phyloP scores from a whole-genome alignment of 2,797 vertebrate species.

The Hipposideros larvatus region DNA sequence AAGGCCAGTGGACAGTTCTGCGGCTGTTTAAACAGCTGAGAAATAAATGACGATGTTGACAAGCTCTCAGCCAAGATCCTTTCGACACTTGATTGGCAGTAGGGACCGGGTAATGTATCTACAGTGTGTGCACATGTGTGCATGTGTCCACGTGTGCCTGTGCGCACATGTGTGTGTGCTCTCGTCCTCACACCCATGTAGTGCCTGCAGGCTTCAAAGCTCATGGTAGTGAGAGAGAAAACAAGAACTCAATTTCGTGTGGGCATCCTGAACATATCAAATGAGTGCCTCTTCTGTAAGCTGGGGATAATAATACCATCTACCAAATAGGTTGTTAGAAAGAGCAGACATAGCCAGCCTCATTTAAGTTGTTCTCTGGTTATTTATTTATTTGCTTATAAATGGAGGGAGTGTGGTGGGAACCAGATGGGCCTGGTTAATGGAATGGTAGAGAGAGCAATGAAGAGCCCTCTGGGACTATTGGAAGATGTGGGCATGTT shows the following conservation, averaged over 20 bases:
- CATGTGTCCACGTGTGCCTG: not conserved
- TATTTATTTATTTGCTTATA: not conserved
- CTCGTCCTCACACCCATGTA: not conserved
- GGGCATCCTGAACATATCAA: not conserved
- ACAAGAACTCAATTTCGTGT: not conserved
- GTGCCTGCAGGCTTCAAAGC: not conserved
- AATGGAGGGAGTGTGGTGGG: not conserved
- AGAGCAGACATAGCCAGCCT: not conserved
- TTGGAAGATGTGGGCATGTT: not conserved
- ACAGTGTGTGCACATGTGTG: rapidly evolving
- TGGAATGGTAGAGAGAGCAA: not conserved
- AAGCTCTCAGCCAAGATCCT: slow-evolving; percentile 44
- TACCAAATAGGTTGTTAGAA: not conserved
- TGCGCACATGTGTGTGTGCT: not conserved
- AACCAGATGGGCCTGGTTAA: not conserved
- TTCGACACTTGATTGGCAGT: not conserved
- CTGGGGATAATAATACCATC: not conserved
- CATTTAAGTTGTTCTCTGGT: not conserved
- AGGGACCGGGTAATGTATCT: not conserved
- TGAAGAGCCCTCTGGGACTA: not conserved
- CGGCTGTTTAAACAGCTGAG: slow-evolving; percentile 23
- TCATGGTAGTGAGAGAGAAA: not conserved
- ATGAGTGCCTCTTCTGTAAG: not conserved
- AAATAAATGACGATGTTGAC: slow-evolving; percentile 23
- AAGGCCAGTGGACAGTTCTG: slow-evolving; percentile 60